Percentiles rank a stretch among this genome's conserved stretches.
Evolutionary conservation across 2,113 vertebrate species (phyloP).

Genomic region (Gila orcuttii): DNA sequence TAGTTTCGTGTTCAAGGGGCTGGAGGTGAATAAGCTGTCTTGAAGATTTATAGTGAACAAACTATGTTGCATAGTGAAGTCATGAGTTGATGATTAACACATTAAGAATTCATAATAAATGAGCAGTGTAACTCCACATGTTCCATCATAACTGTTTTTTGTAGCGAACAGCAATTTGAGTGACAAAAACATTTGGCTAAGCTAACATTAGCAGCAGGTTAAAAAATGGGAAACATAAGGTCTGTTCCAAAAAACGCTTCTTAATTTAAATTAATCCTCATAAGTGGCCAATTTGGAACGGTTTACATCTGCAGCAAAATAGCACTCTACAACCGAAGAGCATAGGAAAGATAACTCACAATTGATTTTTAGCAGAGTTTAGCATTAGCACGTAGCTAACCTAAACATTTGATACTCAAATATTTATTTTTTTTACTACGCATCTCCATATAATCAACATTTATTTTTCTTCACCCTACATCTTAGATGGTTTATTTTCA

Average conservation of each 20-base stretch:
- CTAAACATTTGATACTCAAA: background rate
- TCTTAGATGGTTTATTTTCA: too few species aligned
- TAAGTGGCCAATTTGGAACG: background rate
- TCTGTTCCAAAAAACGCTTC: background rate
- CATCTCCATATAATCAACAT: too few species aligned
- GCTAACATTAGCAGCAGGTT: background rate
- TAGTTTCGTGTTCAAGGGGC: background rate
- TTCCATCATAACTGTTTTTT: background rate
- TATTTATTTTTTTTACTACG: too few species aligned
- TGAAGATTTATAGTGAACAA: slow-evolving; percentile 18
- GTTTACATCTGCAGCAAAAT: background rate
- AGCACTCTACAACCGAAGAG: background rate
- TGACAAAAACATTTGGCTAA: background rate
- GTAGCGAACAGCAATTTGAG: background rate
- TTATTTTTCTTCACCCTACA: too few species aligned
- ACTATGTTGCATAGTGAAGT: background rate
- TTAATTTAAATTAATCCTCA: background rate
- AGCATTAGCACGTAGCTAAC: background rate
- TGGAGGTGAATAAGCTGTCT: background rate
- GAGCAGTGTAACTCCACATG: background rate
- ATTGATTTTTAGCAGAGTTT: background rate
- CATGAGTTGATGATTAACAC: slow-evolving; percentile 9
- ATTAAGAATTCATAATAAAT: slow-evolving; percentile 8
- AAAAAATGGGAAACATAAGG: background rate
- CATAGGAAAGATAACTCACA: background rate